Conservation (phyloP, 2,113 vertebrate species). For the Misgurnus anguillicaudatus region DNA sequence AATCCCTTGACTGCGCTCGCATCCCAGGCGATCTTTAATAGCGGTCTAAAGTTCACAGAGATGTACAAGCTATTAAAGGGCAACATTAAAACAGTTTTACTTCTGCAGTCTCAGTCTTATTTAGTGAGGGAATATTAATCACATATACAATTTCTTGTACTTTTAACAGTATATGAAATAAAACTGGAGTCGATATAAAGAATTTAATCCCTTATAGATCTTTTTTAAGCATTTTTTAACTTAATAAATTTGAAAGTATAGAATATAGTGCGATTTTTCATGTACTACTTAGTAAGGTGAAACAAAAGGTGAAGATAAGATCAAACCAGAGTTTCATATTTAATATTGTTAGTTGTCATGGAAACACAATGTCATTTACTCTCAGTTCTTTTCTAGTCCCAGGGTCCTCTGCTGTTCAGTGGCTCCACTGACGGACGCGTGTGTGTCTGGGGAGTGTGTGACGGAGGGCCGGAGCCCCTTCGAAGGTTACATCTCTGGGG, state of each 20-base stretch:
- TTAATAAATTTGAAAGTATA: too few relatives aligned
- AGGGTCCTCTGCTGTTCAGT: slow-evolving; percentile 79
- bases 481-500: slow-evolving; percentile 71
- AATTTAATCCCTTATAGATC: neutral
- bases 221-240: too few relatives aligned
- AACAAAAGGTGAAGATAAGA: neutral
- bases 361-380: slow-evolving; percentile 40
- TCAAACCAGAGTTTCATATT: slow-evolving; percentile 14
- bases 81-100: neutral
- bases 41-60: slow-evolving; percentile 18
- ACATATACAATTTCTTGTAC: too few relatives aligned
- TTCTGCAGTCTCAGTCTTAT: neutral
- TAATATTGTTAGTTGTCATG: slow-evolving; percentile 42
- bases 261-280: neutral
- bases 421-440: slow-evolving; percentile 73
- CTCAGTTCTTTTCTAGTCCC: slow-evolving; percentile 67
- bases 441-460: slow-evolving; percentile 74
- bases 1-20: neutral
- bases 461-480: slow-evolving; percentile 60
- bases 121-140: neutral
- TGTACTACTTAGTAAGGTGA: neutral
- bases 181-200: neutral
- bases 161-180: neutral
- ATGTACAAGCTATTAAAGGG: slow-evolving; percentile 22
- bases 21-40: slow-evolving; percentile 12